phyloP scores from a whole-genome alignment of 2,113 vertebrate genomes.

The Megaptera novaeangliae region DNA sequence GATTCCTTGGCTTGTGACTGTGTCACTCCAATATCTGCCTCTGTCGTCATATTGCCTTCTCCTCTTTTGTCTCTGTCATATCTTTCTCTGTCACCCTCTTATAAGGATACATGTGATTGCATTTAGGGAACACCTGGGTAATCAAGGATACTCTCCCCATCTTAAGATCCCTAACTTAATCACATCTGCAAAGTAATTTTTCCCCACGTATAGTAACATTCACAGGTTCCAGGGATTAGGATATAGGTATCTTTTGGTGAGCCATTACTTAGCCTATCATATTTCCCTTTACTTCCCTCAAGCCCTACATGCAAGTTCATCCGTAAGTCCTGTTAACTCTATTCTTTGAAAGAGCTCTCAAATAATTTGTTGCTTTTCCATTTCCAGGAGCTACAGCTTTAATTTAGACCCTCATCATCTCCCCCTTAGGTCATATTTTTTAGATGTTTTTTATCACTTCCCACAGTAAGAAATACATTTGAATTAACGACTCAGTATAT shows the following conservation, averaged over 20 bases:
- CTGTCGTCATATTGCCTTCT: neutral
- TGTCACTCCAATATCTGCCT: neutral
- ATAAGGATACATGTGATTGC: neutral
- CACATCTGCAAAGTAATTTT: neutral
- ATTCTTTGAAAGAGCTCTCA: slow-evolving; percentile 7
- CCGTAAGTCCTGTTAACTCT: neutral
- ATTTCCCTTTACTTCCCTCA: neutral
- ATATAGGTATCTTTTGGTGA: neutral
- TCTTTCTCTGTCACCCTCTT: neutral
- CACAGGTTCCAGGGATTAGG: neutral
- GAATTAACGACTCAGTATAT: neutral
- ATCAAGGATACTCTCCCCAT: neutral
- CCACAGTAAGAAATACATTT: neutral
- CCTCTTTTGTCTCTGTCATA: neutral
- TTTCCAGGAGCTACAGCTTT: neutral
- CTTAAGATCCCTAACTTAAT: neutral
- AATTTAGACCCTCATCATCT: neutral
- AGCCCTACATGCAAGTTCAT: neutral
- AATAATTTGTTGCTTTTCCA: neutral
- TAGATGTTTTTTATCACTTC: neutral
- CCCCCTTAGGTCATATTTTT: neutral
- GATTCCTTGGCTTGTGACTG: neutral
- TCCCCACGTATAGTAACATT: neutral
- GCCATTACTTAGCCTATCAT: neutral
- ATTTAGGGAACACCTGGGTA: neutral